Percentiles rank a stretch among this genome's conserved stretches.
phyloP scores from a whole-genome alignment of 2,888 invertebrate genomes.

The Pycnomerus fuliginosus region DNA sequence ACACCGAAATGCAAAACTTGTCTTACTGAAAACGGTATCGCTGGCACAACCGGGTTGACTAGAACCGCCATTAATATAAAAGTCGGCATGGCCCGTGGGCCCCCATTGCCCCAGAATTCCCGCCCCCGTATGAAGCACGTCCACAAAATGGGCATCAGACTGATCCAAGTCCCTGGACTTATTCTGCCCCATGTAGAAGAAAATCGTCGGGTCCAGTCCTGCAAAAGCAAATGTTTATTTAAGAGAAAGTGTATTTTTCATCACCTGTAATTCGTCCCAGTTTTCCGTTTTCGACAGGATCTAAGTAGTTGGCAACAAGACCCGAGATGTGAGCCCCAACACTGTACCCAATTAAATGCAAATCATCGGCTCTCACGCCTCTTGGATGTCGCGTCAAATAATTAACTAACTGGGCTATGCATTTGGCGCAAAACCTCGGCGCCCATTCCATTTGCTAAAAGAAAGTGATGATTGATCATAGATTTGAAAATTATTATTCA shows the following conservation, averaged over 20 bases:
- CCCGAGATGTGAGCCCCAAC: conserved; percentile 86
- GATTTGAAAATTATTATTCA: conserved; percentile 22
- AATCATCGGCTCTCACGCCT: conserved; percentile 69
- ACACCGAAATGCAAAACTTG: conserved; percentile 1
- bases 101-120: conserved; percentile 89
- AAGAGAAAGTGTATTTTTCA: conserved; percentile 5
- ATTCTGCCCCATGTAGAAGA: conserved; percentile 82
- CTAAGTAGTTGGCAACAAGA: conserved; percentile 75
- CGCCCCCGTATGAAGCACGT: conserved; percentile 81
- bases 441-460: conserved; percentile 53
- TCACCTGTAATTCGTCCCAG: conserved; percentile 79
- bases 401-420: conserved; percentile 78
- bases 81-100: conserved; percentile 84
- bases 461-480: not conserved
- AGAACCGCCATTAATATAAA: conserved; percentile 85
- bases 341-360: conserved; percentile 84
- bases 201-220: conserved; percentile 83
- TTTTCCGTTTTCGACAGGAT: conserved; percentile 72
- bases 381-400: conserved; percentile 78
- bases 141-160: conserved; percentile 80
- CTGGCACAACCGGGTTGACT: conserved; percentile 86
- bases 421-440: conserved; percentile 59
- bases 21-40: conserved; percentile 78
- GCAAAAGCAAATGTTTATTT: conserved; percentile 27
- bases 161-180: conserved; percentile 77